Base-by-base conservation (phyloP, 53 echinoderm and acorn worm genomes). In the Astropecten irregularis region DNA sequence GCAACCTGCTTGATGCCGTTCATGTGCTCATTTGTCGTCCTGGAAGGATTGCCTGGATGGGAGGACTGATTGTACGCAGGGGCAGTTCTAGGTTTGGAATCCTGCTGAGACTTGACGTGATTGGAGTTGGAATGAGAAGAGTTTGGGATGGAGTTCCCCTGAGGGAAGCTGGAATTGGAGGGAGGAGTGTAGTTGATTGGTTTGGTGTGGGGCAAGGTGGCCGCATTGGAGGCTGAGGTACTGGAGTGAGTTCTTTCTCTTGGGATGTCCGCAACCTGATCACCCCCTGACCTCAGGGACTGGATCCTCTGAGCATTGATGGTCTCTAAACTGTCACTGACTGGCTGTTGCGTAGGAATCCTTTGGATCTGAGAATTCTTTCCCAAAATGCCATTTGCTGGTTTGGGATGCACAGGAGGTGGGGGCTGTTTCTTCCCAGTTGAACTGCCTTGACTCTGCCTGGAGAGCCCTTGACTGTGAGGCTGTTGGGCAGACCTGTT, bases 181-280 rank as follows among this genome's bases (percentile, higher is more conserved):
- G 94, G 91, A 23, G 91, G 87, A 22, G 58, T 40, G 13, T 90
- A 90, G 37, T 76, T 68, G 18, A 90, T 49, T 0, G 88, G 91
- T 38, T 73, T 91, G 44, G 88, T 91, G 54, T 53, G 84, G n/a
- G 88, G 91, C 31, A 91, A 66, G 30, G 91, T 91, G 19, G 91
- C 68, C 16, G 35, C 33, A 68, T 68, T 83, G 34, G 83, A 40
- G 70, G 48, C 44, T 48, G 79, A 52, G 35, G 42, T 26, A 8
- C 46, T 22, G 26, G 83, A 40, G 49, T 1, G 29, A 64, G 26
- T 30, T 19, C 58, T 62, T 26, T 59, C 60, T 29, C 60, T 42
- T 21, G 40, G 42, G 8, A 40, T 20, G 15, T 44, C 16, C 20
- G 9, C 71, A 2, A 51, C 50, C 9, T 55, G 57, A 18, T 20